These are phyloP conservation scores for Chelonus insularis DNA, from an alignment of 1,140 invertebrate genomes.

Conservation along the genomic window DNA sequence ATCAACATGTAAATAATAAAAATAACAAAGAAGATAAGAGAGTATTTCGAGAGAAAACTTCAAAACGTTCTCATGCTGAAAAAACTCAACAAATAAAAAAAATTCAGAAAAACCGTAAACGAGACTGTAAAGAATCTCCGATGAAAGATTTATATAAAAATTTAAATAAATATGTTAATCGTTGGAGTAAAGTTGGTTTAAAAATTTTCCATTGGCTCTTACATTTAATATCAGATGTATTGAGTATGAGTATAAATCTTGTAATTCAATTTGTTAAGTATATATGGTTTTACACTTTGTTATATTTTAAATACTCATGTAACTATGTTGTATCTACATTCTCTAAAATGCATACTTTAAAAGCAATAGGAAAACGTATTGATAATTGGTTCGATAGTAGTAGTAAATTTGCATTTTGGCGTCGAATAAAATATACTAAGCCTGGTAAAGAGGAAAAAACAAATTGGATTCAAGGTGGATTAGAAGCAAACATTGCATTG, in stretches of 20 bases:
- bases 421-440: constrained; percentile 39
- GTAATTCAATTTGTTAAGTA: constrained; percentile 66
- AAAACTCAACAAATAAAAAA: constrained; percentile 55
- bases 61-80: constrained; percentile 53
- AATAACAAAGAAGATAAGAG: constrained; percentile 58
- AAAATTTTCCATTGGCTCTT: constrained; percentile 75
- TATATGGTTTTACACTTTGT: constrained; percentile 50
- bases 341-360: constrained; percentile 52
- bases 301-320: constrained; percentile 55
- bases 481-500: constrained; percentile 79
- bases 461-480: constrained; percentile 62
- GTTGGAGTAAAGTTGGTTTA: constrained; percentile 70
- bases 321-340: constrained; percentile 47
- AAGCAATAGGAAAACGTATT: constrained; percentile 61
- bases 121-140: constrained; percentile 49
- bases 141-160: constrained; percentile 60
- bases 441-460: constrained; percentile 47
- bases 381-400: constrained; percentile 65
- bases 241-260: constrained; percentile 74
- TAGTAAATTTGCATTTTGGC: constrained; percentile 66
- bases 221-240: constrained; percentile 76
- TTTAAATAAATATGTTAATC: constrained; percentile 61
- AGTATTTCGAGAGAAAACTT: constrained; percentile 52
- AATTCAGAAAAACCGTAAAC: constrained; percentile 49
- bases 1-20: too few species aligned